Percentiles rank a stretch among this genome's conserved stretches.
Conservation (phyloP, 2,888 invertebrate genomes). For the Formica aserva region DNA sequence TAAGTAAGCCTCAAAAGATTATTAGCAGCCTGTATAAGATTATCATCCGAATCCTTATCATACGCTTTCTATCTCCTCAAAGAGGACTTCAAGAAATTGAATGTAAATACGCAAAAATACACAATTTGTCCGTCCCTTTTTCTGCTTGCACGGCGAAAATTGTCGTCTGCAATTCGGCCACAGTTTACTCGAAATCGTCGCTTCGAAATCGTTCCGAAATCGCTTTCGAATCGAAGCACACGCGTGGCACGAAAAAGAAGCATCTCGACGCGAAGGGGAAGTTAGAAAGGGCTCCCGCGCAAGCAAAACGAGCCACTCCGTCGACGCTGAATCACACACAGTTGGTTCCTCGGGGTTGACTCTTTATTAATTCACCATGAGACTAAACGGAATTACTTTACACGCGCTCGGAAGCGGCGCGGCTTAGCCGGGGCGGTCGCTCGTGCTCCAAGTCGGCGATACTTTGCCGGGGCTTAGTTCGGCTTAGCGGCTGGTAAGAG, state of each 20-base stretch:
- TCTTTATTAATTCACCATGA: conserved; percentile 81
- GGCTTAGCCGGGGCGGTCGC: conserved; percentile 35
- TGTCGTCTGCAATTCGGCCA: conserved; percentile 31
- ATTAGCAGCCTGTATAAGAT: not conserved
- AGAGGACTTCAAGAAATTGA: conserved; percentile 78
- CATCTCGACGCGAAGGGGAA: not conserved
- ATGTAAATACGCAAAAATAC: conserved; percentile 79
- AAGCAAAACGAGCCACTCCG: conserved; percentile 33
- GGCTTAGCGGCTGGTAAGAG: conserved; percentile 65
- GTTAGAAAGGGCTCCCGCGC: not conserved
- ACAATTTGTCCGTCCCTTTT: conserved; percentile 11
- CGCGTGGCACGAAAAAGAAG: conserved; percentile 22
- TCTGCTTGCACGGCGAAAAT: conserved; percentile 2
- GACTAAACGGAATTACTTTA: conserved; percentile 77
- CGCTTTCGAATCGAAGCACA: conserved; percentile 37
- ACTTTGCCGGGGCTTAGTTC: conserved; percentile 63
- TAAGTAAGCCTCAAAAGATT: not conserved
- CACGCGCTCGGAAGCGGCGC: conserved; percentile 49
- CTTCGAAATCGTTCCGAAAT: conserved; percentile 33
- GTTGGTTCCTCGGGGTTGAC: conserved; percentile 52
- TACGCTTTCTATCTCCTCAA: conserved; percentile 1
- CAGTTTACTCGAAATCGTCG: conserved; percentile 35
- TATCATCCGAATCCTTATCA: not conserved
- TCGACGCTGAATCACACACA: conserved; percentile 27
- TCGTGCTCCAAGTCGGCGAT: conserved; percentile 61